Percentiles rank a stretch among this genome's conserved stretches.
These are phyloP conservation scores for Oedothorax gibbosus DNA, from an alignment of 1,140 invertebrate genomes.

Conservation along the genomic window DNA sequence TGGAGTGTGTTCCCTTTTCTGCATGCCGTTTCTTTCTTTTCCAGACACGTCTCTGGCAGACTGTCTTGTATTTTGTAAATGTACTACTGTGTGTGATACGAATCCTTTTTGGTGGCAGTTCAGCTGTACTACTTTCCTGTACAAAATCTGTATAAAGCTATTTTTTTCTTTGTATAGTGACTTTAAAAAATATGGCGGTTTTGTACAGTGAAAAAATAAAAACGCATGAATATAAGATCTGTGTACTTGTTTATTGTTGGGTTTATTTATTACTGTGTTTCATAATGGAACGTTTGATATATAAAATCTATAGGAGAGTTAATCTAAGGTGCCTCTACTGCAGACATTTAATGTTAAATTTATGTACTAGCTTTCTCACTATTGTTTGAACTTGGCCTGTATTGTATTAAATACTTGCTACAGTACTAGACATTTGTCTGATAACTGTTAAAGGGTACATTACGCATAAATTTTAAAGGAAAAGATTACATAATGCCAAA, in stretches of 20 bases:
- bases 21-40: constrained; percentile 6
- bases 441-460: too few species aligned
- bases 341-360: too few species aligned
- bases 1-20: not conserved
- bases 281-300: too few species aligned
- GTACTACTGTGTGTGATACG: constrained; percentile 9
- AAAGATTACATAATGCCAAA: too few species aligned
- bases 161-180: constrained; percentile 61
- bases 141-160: constrained; percentile 60
- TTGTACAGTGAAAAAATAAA: constrained; percentile 56
- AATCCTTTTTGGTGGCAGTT: constrained; percentile 18
- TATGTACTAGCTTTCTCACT: too few species aligned
- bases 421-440: too few species aligned
- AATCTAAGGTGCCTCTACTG: too few species aligned
- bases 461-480: too few species aligned
- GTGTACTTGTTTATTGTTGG: not conserved
- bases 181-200: constrained; percentile 39
- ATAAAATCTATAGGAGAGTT: too few species aligned
- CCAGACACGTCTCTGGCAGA: constrained; percentile 30
- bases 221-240: not conserved
- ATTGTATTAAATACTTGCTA: too few species aligned
- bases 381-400: too few species aligned
- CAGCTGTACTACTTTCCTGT: constrained; percentile 37
- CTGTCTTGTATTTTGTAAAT: constrained; percentile 24
- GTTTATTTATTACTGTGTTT: too few species aligned